Evolutionary conservation across 2,113 vertebrate species (phyloP), one percentile per base, ranked within the genome.

Genomic region (Pseudonaja textilis): DNA sequence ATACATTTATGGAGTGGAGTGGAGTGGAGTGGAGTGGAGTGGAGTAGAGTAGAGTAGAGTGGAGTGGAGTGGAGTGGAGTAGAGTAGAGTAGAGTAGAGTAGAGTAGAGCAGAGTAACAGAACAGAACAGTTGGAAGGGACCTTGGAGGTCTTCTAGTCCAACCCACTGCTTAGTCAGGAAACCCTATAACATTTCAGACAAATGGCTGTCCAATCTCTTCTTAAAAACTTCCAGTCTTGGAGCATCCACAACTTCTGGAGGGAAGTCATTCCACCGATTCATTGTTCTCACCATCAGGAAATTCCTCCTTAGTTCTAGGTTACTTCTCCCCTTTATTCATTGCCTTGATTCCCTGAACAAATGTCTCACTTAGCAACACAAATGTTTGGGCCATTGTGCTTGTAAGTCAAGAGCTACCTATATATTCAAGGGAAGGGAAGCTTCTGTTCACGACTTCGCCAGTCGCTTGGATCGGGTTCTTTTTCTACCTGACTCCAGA

Each of bases 401-500:
- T 69, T n/a, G 1, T 5, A 69, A n/a, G 1, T n/a, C 61, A n/a
- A 69, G 61, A 25, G 4, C 29, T 69, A 5, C 12, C n/a, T n/a
- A 2, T 18, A 6, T 16, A 69, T 2, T 81, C 34, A 42, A 39
- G 20, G 23, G n/a, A n/a, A n/a, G n/a, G n/a, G 34, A 74, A 52
- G 86, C 2, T 47, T 29, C 88, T 29, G 2, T 16, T 56, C 23
- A 42, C 20, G 2, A 52, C 57, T 89, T 55, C 47, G 9, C 39
- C 22, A 42, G 25, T 89, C 86, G 0, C 81, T 26, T 88, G 88
- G 47, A 29, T 18, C 1, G 0, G 91, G 4, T 1, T 9, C 5
- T 69, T 25, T 89, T 47, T 56, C 85, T 55, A 9, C 0, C 0
- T 0, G 56, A 14, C 1, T 0, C 3, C 1, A 8, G 74, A 87